Percentiles rank a stretch among this genome's conserved stretches.
Evolutionary conservation across 1,140 invertebrate genomes (phyloP).

Genomic region (Antheraea mylitta): DNA sequence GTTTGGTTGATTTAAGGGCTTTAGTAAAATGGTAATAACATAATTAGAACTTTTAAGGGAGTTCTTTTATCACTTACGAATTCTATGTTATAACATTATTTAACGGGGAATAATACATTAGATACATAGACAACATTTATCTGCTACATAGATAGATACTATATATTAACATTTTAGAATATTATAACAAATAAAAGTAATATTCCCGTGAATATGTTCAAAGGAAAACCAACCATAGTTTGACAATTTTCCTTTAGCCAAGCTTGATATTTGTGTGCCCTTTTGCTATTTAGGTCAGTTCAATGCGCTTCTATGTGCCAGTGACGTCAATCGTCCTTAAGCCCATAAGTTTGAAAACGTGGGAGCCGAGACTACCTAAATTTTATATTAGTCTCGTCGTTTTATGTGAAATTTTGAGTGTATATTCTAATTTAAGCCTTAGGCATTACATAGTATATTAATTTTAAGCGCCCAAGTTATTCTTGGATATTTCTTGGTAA

Average conservation of each 20-base stretch:
- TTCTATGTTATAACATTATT: too few species aligned
- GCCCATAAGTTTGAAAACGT: background rate
- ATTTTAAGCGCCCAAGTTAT: background rate
- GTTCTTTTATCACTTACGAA: too few species aligned
- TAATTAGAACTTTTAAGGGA: too few species aligned
- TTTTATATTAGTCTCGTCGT: background rate
- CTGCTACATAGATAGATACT: too few species aligned
- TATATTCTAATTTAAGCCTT: background rate
- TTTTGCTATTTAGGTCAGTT: conserved; percentile 9
- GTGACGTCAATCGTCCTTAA: conserved; percentile 13
- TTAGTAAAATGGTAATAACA: too few species aligned
- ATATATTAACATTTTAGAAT: background rate
- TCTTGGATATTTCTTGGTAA: background rate
- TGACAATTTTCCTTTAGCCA: background rate
- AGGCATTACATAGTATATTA: background rate
- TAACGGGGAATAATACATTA: too few species aligned
- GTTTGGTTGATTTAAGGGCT: too few species aligned
- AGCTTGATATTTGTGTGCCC: background rate
- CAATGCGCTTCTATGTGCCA: background rate
- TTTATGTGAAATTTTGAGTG: background rate
- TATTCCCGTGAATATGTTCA: background rate
- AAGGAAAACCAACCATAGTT: background rate
- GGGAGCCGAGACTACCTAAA: background rate
- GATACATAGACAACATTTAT: too few species aligned
- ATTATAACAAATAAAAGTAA: background rate